Conservation (phyloP, 1,140 invertebrate genomes). For the Drosophila sulfurigaster region DNA sequence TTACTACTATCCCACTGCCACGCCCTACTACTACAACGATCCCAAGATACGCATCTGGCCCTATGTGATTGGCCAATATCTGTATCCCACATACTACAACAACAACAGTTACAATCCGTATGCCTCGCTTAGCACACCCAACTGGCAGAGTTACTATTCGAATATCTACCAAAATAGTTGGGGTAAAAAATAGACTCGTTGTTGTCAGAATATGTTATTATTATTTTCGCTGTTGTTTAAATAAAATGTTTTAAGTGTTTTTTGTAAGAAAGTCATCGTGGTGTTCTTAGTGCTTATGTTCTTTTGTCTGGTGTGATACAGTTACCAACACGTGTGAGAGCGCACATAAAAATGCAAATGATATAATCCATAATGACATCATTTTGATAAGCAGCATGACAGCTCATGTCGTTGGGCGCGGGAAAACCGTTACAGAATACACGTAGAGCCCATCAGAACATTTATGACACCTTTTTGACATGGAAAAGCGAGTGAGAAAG, state of each 20-base stretch:
- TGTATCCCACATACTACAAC: slow-evolving; percentile 72
- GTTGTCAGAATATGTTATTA: neutral
- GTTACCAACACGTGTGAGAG: slow-evolving; percentile 9
- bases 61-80: slow-evolving; percentile 76
- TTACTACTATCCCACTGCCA: slow-evolving; percentile 56
- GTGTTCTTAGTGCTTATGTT: neutral
- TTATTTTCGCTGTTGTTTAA: slow-evolving; percentile 35
- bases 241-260: slow-evolving; percentile 4
- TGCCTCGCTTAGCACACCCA: slow-evolving; percentile 54
- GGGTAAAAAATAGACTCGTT: slow-evolving; percentile 60
- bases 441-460: slow-evolving; percentile 13
- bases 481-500: neutral
- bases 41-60: slow-evolving; percentile 72
- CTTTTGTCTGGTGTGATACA: neutral
- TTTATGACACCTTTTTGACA: slow-evolving; percentile 46
- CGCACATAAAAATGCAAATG: slow-evolving; percentile 60
- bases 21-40: slow-evolving; percentile 38
- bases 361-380: slow-evolving; percentile 36
- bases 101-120: slow-evolving; percentile 66
- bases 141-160: slow-evolving; percentile 68
- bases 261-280: neutral
- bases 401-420: slow-evolving; percentile 34
- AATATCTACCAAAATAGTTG: slow-evolving; percentile 58
- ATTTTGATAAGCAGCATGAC: slow-evolving; percentile 47
- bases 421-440: slow-evolving; percentile 55